These are phyloP conservation scores for Apodemia mormo DNA, from an alignment of 2,888 invertebrate species.

Conservation along the genomic window DNA sequence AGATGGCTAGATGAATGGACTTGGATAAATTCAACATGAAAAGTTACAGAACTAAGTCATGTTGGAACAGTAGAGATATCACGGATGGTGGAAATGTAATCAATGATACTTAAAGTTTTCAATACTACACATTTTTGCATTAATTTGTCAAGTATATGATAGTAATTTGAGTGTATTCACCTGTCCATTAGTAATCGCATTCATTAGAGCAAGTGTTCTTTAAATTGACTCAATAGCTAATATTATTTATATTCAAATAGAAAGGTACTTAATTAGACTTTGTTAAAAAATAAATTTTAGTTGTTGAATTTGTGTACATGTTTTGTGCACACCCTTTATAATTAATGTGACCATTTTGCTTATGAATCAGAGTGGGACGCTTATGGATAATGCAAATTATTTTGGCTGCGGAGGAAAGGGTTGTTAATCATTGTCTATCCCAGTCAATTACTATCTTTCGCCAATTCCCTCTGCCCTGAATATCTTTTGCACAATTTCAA, in stretches of 20 bases:
- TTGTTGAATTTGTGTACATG: too few species aligned
- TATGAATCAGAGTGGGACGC: too few species aligned
- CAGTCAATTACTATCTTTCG: too few species aligned
- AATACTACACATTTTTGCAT: constrained; percentile 49
- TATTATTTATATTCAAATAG: background rate
- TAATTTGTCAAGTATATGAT: constrained; percentile 60
- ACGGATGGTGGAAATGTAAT: constrained; percentile 78
- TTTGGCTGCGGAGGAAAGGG: too few species aligned
- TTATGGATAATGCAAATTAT: too few species aligned
- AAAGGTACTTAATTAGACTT: too few species aligned
- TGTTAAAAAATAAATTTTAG: too few species aligned
- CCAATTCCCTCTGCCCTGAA: too few species aligned
- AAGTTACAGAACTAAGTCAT: constrained; percentile 60
- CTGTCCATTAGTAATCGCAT: background rate
- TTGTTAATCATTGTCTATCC: too few species aligned
- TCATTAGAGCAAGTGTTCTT: background rate
- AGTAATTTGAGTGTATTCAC: constrained; percentile 38
- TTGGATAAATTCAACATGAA: constrained; percentile 50
- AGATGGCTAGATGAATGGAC: constrained; percentile 39
- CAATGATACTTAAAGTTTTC: constrained; percentile 71
- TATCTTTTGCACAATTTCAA: too few species aligned
- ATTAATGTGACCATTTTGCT: too few species aligned
- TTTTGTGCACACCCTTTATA: too few species aligned
- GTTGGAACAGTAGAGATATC: constrained; percentile 57
- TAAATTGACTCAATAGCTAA: background rate